Evolutionary conservation across 2,888 invertebrate species (phyloP).

Genomic region (Drosophila pseudotakahashii): DNA sequence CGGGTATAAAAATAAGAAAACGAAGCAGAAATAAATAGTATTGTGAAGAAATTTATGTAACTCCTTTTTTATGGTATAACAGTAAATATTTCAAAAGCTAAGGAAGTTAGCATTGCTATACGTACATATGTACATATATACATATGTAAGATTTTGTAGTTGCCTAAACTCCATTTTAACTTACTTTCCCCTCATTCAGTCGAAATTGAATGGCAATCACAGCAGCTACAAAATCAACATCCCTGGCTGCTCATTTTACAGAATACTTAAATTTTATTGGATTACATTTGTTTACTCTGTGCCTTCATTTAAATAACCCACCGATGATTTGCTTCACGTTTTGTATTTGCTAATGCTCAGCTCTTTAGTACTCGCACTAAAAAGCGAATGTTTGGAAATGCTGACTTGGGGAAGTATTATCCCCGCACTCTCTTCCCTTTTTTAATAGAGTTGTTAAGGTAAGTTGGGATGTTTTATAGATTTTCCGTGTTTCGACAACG

Average conservation of each 20-base stretch:
- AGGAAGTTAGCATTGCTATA: neutral
- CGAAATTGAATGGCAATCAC: constrained; percentile 24
- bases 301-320: constrained; percentile 48
- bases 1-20: neutral
- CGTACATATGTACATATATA: neutral
- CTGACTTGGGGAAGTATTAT: constrained; percentile 43
- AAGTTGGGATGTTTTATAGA: constrained; percentile 64
- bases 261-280: constrained; percentile 56
- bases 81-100: neutral
- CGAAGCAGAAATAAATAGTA: neutral
- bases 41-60: neutral
- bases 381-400: constrained; percentile 62
- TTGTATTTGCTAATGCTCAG: constrained; percentile 15
- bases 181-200: constrained; percentile 14
- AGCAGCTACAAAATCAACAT: constrained; percentile 24
- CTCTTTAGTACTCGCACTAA: constrained; percentile 50
- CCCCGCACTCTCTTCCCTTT: constrained; percentile 11
- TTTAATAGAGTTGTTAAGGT: constrained; percentile 74
- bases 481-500: constrained; percentile 63
- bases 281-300: constrained; percentile 54
- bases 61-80: neutral
- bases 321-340: constrained; percentile 24
- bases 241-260: constrained; percentile 23
- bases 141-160: neutral
- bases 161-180: neutral